These are phyloP conservation scores for Petrocephalus microphthalmus DNA, from an alignment of 2,113 vertebrate species.

Conservation along the genomic window DNA sequence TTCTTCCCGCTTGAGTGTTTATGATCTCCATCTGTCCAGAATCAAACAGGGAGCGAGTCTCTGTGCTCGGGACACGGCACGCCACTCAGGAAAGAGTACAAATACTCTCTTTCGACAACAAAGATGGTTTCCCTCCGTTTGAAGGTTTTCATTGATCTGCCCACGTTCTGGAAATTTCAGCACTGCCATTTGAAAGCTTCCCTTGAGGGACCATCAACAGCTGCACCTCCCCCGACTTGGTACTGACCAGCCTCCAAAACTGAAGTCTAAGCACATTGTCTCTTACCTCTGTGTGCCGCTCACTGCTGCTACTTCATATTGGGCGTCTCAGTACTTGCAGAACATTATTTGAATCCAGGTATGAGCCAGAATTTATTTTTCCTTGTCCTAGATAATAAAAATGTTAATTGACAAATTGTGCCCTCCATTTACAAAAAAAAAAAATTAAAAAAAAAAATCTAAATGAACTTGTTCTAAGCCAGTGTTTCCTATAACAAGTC, in stretches of 20 bases:
- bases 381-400: neutral
- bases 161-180: neutral
- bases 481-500: neutral
- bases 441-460: neutral
- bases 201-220: neutral
- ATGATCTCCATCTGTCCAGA: neutral
- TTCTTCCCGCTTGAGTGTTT: neutral
- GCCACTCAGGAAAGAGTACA: neutral
- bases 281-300: neutral
- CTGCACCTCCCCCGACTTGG: neutral
- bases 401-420: neutral
- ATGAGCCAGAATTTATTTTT: neutral
- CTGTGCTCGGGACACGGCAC: neutral
- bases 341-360: too few relatives aligned
- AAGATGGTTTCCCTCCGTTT: neutral
- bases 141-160: neutral
- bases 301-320: neutral
- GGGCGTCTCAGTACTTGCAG: neutral
- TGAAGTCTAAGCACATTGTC: too few relatives aligned
- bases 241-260: neutral
- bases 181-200: neutral
- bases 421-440: neutral
- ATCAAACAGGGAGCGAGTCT: neutral
- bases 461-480: neutral
- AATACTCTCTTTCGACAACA: slow-evolving; percentile 10